Percentiles rank a stretch among this genome's conserved stretches.
Conservation (phyloP, 2,797 vertebrate species). For the Gallinago solitaria region DNA sequence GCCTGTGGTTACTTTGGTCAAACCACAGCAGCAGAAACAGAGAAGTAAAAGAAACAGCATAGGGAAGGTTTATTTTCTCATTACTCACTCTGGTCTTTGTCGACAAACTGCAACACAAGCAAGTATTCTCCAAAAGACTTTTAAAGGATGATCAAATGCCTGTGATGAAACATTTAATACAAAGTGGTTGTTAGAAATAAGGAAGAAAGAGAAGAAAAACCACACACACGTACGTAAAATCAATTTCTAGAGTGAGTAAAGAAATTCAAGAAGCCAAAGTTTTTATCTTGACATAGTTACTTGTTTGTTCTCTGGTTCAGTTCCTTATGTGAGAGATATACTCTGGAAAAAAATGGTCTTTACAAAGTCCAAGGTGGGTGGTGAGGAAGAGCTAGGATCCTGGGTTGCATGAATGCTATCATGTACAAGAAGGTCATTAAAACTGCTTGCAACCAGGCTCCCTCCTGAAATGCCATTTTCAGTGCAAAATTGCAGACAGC, state of each 20-base stretch:
- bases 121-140: not conserved
- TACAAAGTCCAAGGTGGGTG: not conserved
- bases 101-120: conserved; percentile 35
- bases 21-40: not conserved
- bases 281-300: not conserved
- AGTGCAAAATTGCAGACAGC: not conserved
- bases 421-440: not conserved
- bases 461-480: not conserved
- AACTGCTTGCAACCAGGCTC: not conserved
- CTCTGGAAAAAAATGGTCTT: not conserved
- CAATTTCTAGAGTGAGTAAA: not conserved
- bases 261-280: not conserved
- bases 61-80: conserved; percentile 7
- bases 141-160: not conserved
- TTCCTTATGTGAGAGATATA: not conserved
- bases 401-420: not conserved
- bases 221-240: not conserved
- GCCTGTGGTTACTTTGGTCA: not conserved
- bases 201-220: conserved; percentile 20
- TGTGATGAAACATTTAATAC: not conserved
- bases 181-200: not conserved
- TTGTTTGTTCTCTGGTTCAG: not conserved
- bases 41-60: not conserved
- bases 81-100: not conserved
- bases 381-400: not conserved